These are phyloP conservation scores for Scrobipalpa costella DNA, from an alignment of 2,888 invertebrate genomes.

Conservation along the genomic window DNA sequence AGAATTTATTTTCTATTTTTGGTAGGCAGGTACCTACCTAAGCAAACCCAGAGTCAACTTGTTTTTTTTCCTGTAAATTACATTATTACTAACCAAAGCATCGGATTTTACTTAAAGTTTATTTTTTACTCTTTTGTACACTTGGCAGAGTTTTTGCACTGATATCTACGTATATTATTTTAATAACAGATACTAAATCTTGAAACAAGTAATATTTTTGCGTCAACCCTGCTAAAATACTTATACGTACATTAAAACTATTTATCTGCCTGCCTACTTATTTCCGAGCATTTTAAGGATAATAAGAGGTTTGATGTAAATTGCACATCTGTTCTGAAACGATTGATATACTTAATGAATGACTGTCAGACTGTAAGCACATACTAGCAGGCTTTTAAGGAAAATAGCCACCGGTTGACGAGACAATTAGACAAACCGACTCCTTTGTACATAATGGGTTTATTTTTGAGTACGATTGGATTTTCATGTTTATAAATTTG, in stretches of 20 bases:
- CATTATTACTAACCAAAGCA: neutral
- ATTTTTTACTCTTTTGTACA: no score
- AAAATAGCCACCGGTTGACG: neutral
- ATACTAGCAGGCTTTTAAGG: constrained; percentile 2
- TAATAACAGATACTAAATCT: no score
- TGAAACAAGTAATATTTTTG: no score
- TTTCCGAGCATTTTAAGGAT: neutral
- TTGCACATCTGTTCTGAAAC: constrained; percentile 3
- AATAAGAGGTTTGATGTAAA: constrained; percentile 12
- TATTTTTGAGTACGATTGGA: neutral
- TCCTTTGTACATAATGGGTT: neutral
- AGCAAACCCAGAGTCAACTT: no score
- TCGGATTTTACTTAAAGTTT: no score
- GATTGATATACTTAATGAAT: constrained; percentile 8
- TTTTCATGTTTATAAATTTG: constrained; percentile 1
- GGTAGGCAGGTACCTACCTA: no score
- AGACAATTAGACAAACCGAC: neutral
- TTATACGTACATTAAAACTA: neutral
- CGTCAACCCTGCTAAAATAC: neutral
- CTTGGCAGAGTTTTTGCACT: no score
- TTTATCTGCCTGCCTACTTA: neutral
- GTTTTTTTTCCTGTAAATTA: neutral
- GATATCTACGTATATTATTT: no score
- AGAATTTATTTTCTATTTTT: no score
- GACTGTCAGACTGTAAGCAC: constrained; percentile 10